These are phyloP conservation scores for Spodoptera frugiperda DNA, from an alignment of 1,140 invertebrate species.

Conservation along the genomic window DNA sequence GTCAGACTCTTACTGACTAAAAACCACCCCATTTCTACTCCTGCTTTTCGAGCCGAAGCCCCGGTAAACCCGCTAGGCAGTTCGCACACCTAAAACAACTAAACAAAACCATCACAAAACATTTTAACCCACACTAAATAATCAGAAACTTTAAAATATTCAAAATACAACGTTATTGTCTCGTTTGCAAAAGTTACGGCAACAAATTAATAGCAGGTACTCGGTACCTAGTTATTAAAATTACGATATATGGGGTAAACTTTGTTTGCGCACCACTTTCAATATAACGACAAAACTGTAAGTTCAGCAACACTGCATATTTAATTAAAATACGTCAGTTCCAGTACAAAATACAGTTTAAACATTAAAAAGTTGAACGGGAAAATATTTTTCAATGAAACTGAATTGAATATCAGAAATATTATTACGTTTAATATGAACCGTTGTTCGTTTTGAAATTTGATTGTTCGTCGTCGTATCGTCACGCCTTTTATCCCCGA, in stretches of 20 bases:
- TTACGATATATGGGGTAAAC: constrained; percentile 24
- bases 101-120: no score
- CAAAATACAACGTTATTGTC: neutral
- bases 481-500: no score
- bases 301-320: constrained; percentile 27
- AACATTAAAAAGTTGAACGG: constrained; percentile 19
- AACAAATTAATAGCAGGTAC: constrained; percentile 20
- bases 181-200: constrained; percentile 13
- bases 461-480: no score
- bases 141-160: neutral
- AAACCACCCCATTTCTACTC: no score
- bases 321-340: constrained; percentile 30
- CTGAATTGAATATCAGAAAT: constrained; percentile 5
- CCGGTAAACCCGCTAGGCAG: no score
- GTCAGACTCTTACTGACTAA: no score
- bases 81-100: no score
- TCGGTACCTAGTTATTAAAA: constrained; percentile 11
- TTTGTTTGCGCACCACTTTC: constrained; percentile 14
- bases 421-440: constrained; percentile 22
- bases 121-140: no score
- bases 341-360: constrained; percentile 18
- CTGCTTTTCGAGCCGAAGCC: no score
- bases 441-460: neutral
- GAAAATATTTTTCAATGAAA: constrained; percentile 16
- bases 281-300: constrained; percentile 14